phyloP scores from a whole-genome alignment of 2,113 vertebrate genomes.

The Xerus inauris region DNA sequence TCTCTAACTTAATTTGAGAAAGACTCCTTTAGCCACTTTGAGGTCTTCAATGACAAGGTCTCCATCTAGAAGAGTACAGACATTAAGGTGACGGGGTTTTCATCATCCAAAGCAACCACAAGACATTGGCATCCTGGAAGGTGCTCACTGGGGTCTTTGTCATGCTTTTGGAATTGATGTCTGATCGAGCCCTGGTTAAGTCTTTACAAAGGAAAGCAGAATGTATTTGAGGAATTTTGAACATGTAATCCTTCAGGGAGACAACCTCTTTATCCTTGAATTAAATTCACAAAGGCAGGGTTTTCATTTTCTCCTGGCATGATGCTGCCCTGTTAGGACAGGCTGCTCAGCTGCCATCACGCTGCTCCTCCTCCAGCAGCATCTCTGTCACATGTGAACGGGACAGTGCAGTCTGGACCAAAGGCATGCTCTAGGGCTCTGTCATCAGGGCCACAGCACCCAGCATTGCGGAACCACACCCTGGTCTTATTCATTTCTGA shows the following conservation, averaged over 20 bases:
- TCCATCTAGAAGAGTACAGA: not conserved
- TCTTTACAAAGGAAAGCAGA: not conserved
- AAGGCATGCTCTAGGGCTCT: not conserved
- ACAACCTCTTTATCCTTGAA: not conserved
- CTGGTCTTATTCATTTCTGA: slow-evolving; percentile 46
- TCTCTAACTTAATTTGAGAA: not conserved
- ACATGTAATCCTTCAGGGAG: not conserved
- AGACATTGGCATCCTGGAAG: not conserved
- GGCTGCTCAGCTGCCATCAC: not conserved
- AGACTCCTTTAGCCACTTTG: not conserved
- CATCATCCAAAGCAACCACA: not conserved
- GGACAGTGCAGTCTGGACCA: not conserved
- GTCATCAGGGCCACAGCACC: not conserved
- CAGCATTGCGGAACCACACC: not conserved
- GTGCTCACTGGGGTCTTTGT: not conserved
- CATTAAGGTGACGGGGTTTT: not conserved
- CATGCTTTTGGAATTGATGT: not conserved
- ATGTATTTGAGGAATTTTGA: not conserved
- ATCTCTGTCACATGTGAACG: not conserved
- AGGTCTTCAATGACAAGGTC: not conserved
- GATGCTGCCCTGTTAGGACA: not conserved
- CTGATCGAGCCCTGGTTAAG: not conserved
- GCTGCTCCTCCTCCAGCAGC: not conserved
- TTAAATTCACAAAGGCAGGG: not conserved
- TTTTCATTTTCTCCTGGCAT: not conserved